phyloP scores from a whole-genome alignment of 2,113 vertebrate genomes.

The Anoplopoma fimbria region DNA sequence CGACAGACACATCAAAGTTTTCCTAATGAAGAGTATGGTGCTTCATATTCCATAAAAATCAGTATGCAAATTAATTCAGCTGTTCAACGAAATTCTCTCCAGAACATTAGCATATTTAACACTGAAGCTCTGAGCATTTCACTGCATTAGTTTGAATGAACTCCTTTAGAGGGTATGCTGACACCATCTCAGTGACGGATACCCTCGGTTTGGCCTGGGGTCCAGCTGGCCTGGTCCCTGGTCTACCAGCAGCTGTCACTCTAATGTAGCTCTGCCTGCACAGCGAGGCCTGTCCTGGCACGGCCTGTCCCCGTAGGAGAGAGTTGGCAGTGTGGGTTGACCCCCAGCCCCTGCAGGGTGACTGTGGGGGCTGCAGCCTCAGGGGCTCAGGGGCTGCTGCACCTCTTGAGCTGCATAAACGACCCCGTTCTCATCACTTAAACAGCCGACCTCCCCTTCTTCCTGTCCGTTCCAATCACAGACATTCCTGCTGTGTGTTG shows the following conservation, averaged over 20 bases:
- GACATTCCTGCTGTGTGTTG: constrained; percentile 63
- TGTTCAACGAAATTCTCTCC: constrained; percentile 49
- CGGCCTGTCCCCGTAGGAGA: constrained; percentile 62
- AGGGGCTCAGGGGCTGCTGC: constrained; percentile 41
- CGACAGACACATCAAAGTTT: constrained; percentile 26
- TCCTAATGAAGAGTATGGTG: constrained; percentile 18
- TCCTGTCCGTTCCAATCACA: constrained; percentile 72
- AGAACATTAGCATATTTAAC: constrained; percentile 66
- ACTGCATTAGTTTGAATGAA: constrained; percentile 61
- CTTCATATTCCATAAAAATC: constrained; percentile 48
- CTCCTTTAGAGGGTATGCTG: constrained; percentile 48
- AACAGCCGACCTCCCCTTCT: constrained; percentile 58
- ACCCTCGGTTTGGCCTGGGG: constrained; percentile 53
- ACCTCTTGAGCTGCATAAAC: constrained; percentile 69
- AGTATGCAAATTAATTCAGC: constrained; percentile 66
- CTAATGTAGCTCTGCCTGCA: constrained; percentile 58
- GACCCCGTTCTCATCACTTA: constrained; percentile 67
- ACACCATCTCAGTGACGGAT: constrained; percentile 68
- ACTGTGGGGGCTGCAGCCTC: constrained; percentile 32
- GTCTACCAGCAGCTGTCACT: constrained; percentile 78
- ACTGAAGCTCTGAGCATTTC: constrained; percentile 57
- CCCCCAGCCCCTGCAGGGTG: constrained; percentile 52
- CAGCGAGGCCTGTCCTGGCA: constrained; percentile 35
- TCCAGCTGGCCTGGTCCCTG: constrained; percentile 53
- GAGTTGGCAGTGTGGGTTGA: constrained; percentile 59